Evolutionary conservation across 2,113 vertebrate species (phyloP), one percentile per base, ranked within the genome.

Genomic region (Paratilapia polleni): DNA sequence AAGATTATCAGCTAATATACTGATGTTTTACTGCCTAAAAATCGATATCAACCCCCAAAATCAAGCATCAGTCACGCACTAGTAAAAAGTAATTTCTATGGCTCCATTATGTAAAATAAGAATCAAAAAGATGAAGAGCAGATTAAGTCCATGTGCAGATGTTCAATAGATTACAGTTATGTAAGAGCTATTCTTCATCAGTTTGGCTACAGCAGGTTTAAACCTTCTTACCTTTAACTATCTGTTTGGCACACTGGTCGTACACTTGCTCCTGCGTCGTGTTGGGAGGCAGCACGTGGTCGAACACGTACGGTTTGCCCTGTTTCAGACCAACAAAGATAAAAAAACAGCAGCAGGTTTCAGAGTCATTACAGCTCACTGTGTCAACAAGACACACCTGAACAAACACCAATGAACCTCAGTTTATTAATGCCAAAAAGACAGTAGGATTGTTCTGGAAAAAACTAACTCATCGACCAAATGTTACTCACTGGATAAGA

Each of bases 171-270:
- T 34, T 28, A 34, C 47, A 3, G 17, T 54, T 73, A 54, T 4
- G 8, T 73, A 73, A 54, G 47, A 73, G 47, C 47, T 31, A n/a
- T 73, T 4, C 6, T 54, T 34, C 47, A 28, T 73, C 47, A n/a
- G 19, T 1, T 19, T 41, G 38, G 38, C 38, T 41, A 9, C 22
- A 41, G 20, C 62, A 41, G 36, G 22, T 34, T 24, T 12, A 13
- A 9, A 14, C 8, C 38, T 70, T 92, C 57, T 75, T 92, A 98
- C 98, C 98, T 98, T 97, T 98, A 80, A 99, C 97, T 43, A 98
- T 99, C 91, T 98, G 97, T 90, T 98, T 98, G 77, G 97, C 97
- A 91, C 97, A 98, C 38, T 97, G 96, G 60, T 97, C 97, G 89
- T 99, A 99, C 82, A 98, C 97, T 70, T 97, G 96, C 11, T 97